Base-by-base conservation (phyloP, 2,888 invertebrate species). In the Heliconius charithonia region DNA sequence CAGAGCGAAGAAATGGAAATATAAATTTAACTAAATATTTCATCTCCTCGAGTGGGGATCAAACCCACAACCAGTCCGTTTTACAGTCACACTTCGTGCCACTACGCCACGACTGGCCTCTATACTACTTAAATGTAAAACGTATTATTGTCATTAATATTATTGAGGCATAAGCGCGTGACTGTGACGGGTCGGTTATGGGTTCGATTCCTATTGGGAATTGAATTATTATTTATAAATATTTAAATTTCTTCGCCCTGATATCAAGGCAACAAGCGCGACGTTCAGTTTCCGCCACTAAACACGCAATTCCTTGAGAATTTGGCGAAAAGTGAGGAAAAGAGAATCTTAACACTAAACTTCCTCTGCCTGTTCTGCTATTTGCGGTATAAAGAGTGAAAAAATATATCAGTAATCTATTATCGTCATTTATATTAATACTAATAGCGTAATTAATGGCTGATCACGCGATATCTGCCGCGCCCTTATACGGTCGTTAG, bases 391-490 rank as follows among this genome's bases (percentile, higher is more conserved):
- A 56, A 22, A 56, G 2, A 9, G 0, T 9, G 3, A 77, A 51
- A 37, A 25, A 66, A 72, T 56, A 22, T 59, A 37, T 67, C 59
- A 66, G 73, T 73, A 67, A 41, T 32, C 77, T 77, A 37, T 72
- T 45, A 41, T n/a, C 27, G 65, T 45, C 13, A 56, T 65, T 77
- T 59, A 72, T 41, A 66, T 81, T 78, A 81, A 79, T 76, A 73
- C 73, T 77, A 66, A 75, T 70, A 67, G 72, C 62, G 75, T 66
- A 67, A 75, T 62, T 76, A 63, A 62, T 29, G 56, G 72, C 65
- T 72, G 69, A 81, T 81, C 82, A 84, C 82, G 83, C 82, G 81
- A 83, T 66, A 82, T 80, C 78, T 63, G 63, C 79, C 83, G 81
- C 83, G 76, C 85, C 85, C 80, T 78, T 71, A 72, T 25, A 67